Conservation (phyloP, 1,140 invertebrate genomes). For the Zelostemma sp. region DNA sequence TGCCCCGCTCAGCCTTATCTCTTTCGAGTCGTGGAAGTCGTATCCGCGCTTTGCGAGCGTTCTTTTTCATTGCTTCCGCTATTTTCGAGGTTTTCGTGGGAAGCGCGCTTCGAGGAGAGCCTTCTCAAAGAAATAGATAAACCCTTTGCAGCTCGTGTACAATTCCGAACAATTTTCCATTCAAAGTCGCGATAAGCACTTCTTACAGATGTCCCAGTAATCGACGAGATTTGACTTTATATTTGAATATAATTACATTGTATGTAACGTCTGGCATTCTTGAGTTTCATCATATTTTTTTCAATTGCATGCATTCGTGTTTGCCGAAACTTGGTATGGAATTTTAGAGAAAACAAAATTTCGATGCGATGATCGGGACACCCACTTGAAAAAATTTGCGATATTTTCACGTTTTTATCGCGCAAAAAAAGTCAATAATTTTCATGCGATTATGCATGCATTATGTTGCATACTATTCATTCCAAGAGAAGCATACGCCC, state of each 20-base stretch:
- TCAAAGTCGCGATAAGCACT: too few species aligned
- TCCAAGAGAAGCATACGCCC: too few species aligned
- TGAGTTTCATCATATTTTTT: too few species aligned
- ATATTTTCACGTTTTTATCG: neutral
- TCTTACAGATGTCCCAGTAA: too few species aligned
- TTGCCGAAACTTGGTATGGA: too few species aligned
- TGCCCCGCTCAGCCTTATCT: conserved; percentile 31
- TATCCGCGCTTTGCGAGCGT: conserved; percentile 6
- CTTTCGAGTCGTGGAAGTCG: conserved; percentile 20
- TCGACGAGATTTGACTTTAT: too few species aligned
- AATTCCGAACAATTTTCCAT: too few species aligned
- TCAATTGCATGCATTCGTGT: too few species aligned
- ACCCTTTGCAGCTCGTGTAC: neutral
- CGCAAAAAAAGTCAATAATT: conserved; percentile 14
- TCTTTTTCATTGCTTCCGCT: conserved; percentile 27
- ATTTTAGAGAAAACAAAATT: neutral
- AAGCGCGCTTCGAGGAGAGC: neutral
- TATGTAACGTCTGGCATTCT: too few species aligned
- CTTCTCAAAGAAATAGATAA: neutral
- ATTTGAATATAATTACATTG: too few species aligned
- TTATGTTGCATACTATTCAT: conserved; percentile 28
- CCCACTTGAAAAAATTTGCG: neutral
- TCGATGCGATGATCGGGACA: neutral
- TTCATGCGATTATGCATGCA: conserved; percentile 12
- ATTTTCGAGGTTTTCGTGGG: conserved; percentile 9